Percentiles rank a stretch among this genome's conserved stretches.
phyloP scores from a whole-genome alignment of 2,797 vertebrate species.

The Eidolon dupreanum region DNA sequence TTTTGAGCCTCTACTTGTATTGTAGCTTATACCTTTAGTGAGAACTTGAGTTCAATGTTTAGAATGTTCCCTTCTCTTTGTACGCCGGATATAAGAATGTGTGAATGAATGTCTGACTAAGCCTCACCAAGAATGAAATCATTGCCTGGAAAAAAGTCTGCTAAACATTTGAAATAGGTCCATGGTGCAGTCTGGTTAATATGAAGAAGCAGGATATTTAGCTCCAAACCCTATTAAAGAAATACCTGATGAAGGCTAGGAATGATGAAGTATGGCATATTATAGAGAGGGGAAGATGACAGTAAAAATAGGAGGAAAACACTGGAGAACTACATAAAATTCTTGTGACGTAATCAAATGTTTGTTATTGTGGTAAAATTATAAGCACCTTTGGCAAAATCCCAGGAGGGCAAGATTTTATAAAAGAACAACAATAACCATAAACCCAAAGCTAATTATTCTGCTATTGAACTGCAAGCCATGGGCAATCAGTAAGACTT shows the following conservation, averaged over 20 bases:
- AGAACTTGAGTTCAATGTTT: not conserved
- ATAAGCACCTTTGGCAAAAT: not conserved
- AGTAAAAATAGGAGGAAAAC: not conserved
- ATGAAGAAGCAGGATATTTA: not conserved
- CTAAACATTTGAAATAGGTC: not conserved
- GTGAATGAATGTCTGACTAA: not conserved
- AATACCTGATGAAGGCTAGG: not conserved
- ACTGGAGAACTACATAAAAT: not conserved
- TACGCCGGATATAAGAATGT: not conserved
- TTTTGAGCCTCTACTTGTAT: not conserved
- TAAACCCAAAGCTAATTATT: not conserved
- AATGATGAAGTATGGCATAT: not conserved
- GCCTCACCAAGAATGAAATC: not conserved
- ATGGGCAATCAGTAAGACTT: not conserved
- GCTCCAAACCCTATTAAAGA: not conserved
- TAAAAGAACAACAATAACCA: slow-evolving; percentile 4
- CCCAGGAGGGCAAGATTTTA: not conserved
- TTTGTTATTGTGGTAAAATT: not conserved
- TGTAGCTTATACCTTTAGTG: not conserved
- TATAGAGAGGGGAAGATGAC: not conserved
- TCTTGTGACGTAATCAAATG: not conserved
- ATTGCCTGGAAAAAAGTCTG: not conserved
- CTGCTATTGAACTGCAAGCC: not conserved
- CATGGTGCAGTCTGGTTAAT: not conserved
- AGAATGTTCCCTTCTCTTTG: not conserved